Evolutionary conservation across 2,797 vertebrate genomes (phyloP).

Genomic region (Spondyliosoma cantharus): DNA sequence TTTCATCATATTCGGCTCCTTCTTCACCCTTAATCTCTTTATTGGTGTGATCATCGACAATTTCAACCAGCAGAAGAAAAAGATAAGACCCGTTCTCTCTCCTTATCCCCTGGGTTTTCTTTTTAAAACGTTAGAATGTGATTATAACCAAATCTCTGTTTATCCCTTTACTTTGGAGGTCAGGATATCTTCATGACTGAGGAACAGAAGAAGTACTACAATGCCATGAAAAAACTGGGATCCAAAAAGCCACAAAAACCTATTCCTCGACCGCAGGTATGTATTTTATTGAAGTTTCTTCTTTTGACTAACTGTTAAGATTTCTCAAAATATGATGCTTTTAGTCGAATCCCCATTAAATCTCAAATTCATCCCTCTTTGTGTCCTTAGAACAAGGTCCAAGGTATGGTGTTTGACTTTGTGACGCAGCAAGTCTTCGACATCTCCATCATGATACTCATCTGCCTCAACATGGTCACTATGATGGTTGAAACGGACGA

Average conservation of each 20-base stretch:
- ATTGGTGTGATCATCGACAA: constrained; percentile 99
- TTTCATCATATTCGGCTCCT: constrained; percentile 99
- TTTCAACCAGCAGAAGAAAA: constrained; percentile 99
- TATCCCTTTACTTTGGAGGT: constrained; percentile 96
- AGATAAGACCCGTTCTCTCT: constrained; percentile 89
- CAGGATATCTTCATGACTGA: constrained; percentile 99
- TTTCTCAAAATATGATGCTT: not conserved
- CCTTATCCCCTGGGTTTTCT: not conserved
- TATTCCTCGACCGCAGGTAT: constrained; percentile 95
- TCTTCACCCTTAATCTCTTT: constrained; percentile 99
- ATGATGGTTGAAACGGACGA: constrained; percentile 99
- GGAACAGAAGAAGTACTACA: constrained; percentile 99
- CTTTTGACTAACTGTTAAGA: not conserved
- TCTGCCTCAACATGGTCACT: constrained; percentile 99
- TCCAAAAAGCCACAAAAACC: constrained; percentile 99
- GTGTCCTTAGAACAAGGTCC: constrained; percentile 90
- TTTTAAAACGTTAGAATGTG: constrained; percentile 37
- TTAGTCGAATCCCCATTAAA: constrained; percentile 4
- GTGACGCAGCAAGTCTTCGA: constrained; percentile 99
- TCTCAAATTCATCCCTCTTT: not conserved
- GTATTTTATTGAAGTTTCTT: not conserved
- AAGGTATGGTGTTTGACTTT: constrained; percentile 97
- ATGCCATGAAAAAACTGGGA: constrained; percentile 99
- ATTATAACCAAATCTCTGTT: constrained; percentile 87
- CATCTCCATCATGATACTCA: constrained; percentile 99